Evolutionary conservation across 2,888 invertebrate genomes (phyloP).

Genomic region (Lissonota sp.): DNA sequence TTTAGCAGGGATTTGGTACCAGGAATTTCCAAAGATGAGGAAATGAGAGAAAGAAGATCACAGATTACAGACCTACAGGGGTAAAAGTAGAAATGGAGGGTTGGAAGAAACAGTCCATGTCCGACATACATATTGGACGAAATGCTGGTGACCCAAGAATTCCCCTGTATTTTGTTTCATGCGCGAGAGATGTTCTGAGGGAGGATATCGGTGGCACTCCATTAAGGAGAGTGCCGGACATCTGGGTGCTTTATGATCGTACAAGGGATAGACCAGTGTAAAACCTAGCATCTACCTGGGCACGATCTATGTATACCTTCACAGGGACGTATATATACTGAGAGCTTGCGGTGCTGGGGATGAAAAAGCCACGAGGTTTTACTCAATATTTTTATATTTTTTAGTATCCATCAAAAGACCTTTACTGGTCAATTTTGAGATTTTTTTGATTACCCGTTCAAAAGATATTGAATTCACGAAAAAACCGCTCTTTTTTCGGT

Average conservation of each 20-base stretch:
- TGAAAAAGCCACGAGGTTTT: too few relatives aligned
- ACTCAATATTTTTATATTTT: too few relatives aligned
- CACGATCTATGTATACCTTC: constrained; percentile 45
- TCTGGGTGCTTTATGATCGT: constrained; percentile 70
- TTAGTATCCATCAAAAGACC: too few relatives aligned
- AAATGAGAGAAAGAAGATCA: constrained; percentile 18
- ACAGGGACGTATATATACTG: constrained; percentile 38
- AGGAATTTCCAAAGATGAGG: constrained; percentile 67
- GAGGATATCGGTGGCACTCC: constrained; percentile 78
- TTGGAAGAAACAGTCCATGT: constrained; percentile 39
- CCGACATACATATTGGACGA: too few relatives aligned
- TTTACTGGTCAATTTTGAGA: too few relatives aligned
- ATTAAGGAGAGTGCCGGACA: constrained; percentile 81
- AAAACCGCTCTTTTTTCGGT: too few relatives aligned
- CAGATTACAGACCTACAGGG: background rate
- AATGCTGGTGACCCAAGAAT: constrained; percentile 3
- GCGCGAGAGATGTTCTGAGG: constrained; percentile 43
- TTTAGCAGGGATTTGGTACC: constrained; percentile 64
- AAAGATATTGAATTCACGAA: too few relatives aligned
- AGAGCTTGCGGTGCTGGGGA: constrained; percentile 31
- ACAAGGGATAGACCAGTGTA: constrained; percentile 24
- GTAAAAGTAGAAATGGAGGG: constrained; percentile 34
- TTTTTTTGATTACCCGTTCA: too few relatives aligned
- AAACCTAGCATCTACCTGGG: constrained; percentile 59
- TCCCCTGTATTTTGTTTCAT: constrained; percentile 28